Base-by-base conservation (phyloP, 37 sponge, comb jelly and placozoan species). In the Hexactinellida sp. region DNA sequence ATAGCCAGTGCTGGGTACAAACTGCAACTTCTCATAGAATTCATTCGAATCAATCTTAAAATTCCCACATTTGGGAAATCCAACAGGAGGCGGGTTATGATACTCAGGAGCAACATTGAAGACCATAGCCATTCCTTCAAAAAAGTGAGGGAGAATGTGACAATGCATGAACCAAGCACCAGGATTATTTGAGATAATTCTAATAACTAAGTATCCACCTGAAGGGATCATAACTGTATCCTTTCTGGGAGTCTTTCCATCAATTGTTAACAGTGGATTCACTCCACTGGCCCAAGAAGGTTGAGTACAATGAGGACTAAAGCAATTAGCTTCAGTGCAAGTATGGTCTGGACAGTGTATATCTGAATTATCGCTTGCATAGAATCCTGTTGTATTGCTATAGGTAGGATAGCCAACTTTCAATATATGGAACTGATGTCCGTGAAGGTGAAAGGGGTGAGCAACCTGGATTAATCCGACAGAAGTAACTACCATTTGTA, bases 141-240 rank as follows among this genome's bases (percentile, higher is more conserved):
- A 37, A 19, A 87, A 89, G 84, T 96, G 92, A 1, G 85, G 37
- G 54, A 91, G 91, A 82, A 93, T 90, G 85, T 96, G 96, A 82
- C 94, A 96, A 87, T 96, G 96, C 28, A 96, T 71, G 47, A 96
- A 92, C 96, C 96, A 96, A 63, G 89, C 89, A 37, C 96, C 96
- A 21, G 96, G 96, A 88, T 93, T 96, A 86, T 92, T 86, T 10
- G 94, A 87, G 21, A 76, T 85, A 38, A 93, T 87, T 37, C 90
- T 89, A 51, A 93, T 86, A 34, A 93, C 94, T 0, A 87, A 86
- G 83, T 92, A 93, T 0, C 96, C 96, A 39, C 94, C 96, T 36
- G 89, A 90, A 38, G 96, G 96, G 0, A 96, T 86, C 0, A 92
- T 87, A 7, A 92, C 90, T 21, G 94, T 96, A 83, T 96, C 94